Conservation (phyloP, 2,113 vertebrate species). For the Pedionomus torquatus region DNA sequence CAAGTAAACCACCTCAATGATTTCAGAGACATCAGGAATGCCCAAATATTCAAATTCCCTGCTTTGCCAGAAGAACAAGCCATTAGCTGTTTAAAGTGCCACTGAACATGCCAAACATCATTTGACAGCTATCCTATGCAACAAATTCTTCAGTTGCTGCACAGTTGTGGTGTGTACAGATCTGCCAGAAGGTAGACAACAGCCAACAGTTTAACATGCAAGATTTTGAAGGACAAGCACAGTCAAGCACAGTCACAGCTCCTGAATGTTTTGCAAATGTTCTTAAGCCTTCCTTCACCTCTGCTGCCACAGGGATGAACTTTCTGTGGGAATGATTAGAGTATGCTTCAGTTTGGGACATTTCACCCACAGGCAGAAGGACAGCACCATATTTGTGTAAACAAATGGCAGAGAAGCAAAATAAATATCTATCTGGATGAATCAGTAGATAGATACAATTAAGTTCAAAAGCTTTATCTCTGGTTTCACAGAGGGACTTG, state of each 20-base stretch:
- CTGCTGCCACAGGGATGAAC: background rate
- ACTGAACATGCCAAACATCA: background rate
- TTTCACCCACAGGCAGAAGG: background rate
- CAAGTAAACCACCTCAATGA: fast-evolving
- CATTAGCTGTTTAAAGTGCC: background rate
- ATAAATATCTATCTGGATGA: background rate
- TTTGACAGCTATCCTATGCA: background rate
- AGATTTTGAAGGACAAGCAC: background rate
- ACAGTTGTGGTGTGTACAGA: background rate
- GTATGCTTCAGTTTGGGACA: background rate
- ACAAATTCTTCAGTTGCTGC: background rate
- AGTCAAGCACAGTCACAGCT: background rate
- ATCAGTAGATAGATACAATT: background rate
- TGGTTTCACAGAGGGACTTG: background rate
- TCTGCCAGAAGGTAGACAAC: background rate
- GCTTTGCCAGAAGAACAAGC: background rate
- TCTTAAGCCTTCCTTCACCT: background rate
- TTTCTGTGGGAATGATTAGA: background rate
- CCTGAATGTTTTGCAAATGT: background rate
- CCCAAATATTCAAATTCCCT: background rate
- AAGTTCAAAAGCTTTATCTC: background rate
- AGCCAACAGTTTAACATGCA: background rate
- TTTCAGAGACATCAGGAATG: background rate
- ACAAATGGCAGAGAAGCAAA: background rate
- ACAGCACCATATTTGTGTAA: background rate